Percentiles rank a stretch among this genome's conserved stretches.
These are phyloP conservation scores for Hippocampus comes DNA, from an alignment of 2,113 vertebrate genomes.

Conservation along the genomic window DNA sequence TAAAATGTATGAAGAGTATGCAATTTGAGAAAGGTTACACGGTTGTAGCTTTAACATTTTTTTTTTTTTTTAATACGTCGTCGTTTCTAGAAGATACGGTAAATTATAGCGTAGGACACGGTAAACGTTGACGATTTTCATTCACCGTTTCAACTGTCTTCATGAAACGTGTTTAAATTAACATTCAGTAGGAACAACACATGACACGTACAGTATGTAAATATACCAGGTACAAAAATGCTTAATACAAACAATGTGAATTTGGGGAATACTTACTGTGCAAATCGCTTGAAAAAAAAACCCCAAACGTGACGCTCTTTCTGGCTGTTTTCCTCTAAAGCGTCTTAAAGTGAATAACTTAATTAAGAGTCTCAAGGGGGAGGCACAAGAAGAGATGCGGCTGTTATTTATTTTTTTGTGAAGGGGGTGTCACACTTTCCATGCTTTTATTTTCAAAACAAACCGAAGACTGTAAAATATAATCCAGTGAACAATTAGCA, in stretches of 20 bases:
- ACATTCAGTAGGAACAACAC: not conserved
- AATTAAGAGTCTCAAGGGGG: conserved; percentile 43
- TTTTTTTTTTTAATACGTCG: too few species aligned
- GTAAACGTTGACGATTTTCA: too few species aligned
- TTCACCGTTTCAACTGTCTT: not conserved
- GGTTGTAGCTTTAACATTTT: not conserved
- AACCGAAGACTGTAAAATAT: not conserved
- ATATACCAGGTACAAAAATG: not conserved
- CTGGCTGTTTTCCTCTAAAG: conserved; percentile 14
- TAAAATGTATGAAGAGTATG: too few species aligned
- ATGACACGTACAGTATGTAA: not conserved
- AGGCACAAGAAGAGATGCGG: not conserved
- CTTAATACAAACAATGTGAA: not conserved
- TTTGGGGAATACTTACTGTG: not conserved
- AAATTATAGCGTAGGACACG: too few species aligned
- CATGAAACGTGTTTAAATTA: not conserved
- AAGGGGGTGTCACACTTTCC: not conserved
- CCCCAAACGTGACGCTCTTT: not conserved
- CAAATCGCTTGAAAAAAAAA: not conserved
- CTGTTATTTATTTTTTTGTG: not conserved
- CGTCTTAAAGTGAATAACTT: conserved; percentile 69
- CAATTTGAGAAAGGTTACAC: too few species aligned
- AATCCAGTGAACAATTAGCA: too few species aligned
- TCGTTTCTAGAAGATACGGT: too few species aligned
- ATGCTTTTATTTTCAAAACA: not conserved